phyloP scores from a whole-genome alignment of 2,888 invertebrate genomes.

The Rhabditoides inermis region DNA sequence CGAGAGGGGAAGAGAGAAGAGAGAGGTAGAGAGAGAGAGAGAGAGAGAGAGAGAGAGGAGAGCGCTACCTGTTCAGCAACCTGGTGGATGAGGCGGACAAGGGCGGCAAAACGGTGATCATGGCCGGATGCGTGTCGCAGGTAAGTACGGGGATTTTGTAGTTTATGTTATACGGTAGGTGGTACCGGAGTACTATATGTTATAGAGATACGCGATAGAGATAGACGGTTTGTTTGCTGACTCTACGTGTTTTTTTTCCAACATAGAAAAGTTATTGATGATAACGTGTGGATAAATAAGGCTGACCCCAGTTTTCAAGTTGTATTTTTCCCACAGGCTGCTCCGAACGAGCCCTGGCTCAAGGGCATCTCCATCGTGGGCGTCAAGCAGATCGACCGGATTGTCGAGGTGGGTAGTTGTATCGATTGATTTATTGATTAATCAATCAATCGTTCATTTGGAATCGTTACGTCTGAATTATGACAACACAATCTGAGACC shows the following conservation, averaged over 20 bases:
- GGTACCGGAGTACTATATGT: no score
- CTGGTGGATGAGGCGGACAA: slow-evolving; percentile 23
- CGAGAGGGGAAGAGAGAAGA: slow-evolving; percentile 11
- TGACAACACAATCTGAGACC: no score
- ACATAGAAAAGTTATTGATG: background rate
- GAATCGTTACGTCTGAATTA: no score
- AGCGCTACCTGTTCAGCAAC: no score
- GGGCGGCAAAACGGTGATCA: slow-evolving; percentile 62
- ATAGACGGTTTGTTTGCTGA: no score
- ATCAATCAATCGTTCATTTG: no score
- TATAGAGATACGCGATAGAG: no score
- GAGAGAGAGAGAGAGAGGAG: background rate
- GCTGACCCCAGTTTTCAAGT: background rate
- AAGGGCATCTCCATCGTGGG: slow-evolving; percentile 83
- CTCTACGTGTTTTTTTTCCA: background rate
- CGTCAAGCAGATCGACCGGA: slow-evolving; percentile 92
- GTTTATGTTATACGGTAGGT: background rate
- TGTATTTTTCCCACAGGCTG: slow-evolving; percentile 59
- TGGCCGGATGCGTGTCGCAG: slow-evolving; percentile 96
- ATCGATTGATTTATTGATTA: no score
- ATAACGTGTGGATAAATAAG: background rate
- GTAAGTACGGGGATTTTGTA: slow-evolving; percentile 5
- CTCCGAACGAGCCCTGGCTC: slow-evolving; percentile 54
- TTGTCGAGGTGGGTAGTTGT: slow-evolving; percentile 64
- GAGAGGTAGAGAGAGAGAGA: background rate